These are phyloP conservation scores for Rhabdomys pumilio DNA, from an alignment of 2,797 vertebrate species.

Conservation along the genomic window DNA sequence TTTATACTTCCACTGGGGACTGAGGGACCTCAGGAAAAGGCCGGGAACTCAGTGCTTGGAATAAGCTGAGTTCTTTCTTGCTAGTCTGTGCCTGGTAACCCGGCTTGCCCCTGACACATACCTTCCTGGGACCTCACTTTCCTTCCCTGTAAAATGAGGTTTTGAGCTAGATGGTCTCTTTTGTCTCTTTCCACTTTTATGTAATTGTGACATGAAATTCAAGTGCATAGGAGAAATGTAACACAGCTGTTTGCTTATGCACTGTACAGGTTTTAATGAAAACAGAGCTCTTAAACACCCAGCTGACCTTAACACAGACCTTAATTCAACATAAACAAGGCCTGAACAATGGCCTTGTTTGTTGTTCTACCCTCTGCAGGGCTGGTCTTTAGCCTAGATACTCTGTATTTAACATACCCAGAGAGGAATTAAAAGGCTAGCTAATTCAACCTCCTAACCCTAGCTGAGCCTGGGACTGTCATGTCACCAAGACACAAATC, in stretches of 20 bases:
- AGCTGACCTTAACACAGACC: conserved; percentile 2
- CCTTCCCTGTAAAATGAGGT: conserved; percentile 34
- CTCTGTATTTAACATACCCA: conserved; percentile 12
- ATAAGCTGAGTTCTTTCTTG: background rate
- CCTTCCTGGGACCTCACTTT: background rate
- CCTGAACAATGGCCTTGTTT: conserved; percentile 54
- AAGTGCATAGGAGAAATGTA: conserved; percentile 55
- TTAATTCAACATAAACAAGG: conserved; percentile 58
- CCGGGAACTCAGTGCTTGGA: background rate
- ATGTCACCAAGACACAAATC: conserved; percentile 25
- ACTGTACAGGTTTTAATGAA: conserved; percentile 46
- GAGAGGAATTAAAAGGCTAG: conserved; percentile 5
- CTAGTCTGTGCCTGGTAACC: background rate
- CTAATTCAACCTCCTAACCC: background rate
- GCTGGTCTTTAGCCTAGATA: conserved; percentile 22
- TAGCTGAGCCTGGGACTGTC: background rate
- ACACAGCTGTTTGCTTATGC: conserved; percentile 49
- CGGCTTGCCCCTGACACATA: conserved; percentile 31
- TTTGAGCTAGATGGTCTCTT: background rate
- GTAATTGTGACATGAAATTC: conserved; percentile 46
- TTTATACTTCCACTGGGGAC: conserved; percentile 65
- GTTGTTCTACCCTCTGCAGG: conserved; percentile 17
- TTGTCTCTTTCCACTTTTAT: conserved; percentile 44
- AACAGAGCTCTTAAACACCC: conserved; percentile 61
- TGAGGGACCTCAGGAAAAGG: background rate